A percentile compares a stretch with the other conserved stretches of the same genome.
Evolutionary conservation across 2,113 vertebrate species (phyloP).

Genomic region (Prionailurus bengalensis): DNA sequence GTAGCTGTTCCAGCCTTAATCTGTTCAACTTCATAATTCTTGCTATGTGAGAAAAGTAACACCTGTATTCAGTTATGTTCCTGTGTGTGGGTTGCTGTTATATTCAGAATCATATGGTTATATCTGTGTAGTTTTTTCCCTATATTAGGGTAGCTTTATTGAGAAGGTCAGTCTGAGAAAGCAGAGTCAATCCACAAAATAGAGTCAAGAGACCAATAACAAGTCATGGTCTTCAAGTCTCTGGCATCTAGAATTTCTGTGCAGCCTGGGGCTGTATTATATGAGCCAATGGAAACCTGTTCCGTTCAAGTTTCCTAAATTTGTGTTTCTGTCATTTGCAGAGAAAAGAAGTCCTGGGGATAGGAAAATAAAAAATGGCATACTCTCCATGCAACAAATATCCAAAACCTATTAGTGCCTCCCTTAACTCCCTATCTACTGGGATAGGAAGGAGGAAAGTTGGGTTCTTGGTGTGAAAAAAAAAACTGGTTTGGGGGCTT

Average conservation of each 20-base stretch:
- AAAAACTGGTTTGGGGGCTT: background rate
- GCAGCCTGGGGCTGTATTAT: background rate
- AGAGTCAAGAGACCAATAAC: background rate
- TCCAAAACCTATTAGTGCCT: background rate
- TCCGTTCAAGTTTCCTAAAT: background rate
- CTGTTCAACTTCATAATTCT: background rate
- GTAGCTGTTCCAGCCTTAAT: background rate
- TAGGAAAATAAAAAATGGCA: background rate
- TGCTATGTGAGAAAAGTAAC: background rate
- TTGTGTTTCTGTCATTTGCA: background rate
- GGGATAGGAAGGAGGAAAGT: background rate
- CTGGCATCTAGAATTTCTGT: background rate
- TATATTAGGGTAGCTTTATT: background rate
- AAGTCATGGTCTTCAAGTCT: background rate
- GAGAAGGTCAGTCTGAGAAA: background rate
- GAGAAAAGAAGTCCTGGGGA: slow-evolving; percentile 34
- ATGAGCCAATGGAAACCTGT: background rate
- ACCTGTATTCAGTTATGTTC: background rate
- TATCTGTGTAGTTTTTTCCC: background rate
- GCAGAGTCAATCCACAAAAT: background rate
- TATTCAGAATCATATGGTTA: background rate
- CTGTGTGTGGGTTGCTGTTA: background rate
- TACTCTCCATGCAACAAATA: background rate
- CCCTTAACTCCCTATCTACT: background rate
- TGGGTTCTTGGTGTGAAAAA: background rate